Conservation (phyloP, 1,140 invertebrate species). For the Schmidtea mediterranea region DNA sequence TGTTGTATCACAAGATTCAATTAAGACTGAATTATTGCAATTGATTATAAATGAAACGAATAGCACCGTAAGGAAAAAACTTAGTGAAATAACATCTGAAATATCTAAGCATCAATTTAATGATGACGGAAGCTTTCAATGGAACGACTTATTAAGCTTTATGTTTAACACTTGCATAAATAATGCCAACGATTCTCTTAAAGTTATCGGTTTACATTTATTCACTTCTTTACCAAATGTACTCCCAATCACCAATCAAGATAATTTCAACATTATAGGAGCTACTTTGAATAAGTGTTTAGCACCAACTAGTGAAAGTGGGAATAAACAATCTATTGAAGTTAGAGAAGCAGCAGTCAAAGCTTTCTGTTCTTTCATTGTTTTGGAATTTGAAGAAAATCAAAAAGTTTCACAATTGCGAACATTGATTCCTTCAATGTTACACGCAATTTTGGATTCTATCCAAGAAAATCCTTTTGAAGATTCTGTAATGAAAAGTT, state of each 20-base stretch:
- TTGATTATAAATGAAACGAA: not conserved
- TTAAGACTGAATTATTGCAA: slow-evolving; percentile 2
- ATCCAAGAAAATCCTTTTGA: no score
- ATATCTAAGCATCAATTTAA: slow-evolving; percentile 34
- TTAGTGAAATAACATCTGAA: slow-evolving; percentile 76
- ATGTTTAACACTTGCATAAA: slow-evolving; percentile 63
- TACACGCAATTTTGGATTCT: no score
- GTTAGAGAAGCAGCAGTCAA: not conserved
- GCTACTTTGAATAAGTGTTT: not conserved
- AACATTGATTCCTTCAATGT: no score
- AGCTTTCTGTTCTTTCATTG: no score
- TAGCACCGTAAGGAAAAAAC: slow-evolving; percentile 43
- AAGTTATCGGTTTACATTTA: slow-evolving; percentile 70
- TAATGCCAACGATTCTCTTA: slow-evolving; percentile 46
- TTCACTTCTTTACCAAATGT: slow-evolving; percentile 42
- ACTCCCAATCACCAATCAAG: not conserved
- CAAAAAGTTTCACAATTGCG: no score
- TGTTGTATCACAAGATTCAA: not conserved
- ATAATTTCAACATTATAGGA: no score
- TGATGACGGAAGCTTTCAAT: slow-evolving; percentile 75
- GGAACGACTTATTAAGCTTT: slow-evolving; percentile 85
- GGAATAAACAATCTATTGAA: not conserved
- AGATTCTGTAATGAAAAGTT: slow-evolving; percentile 52
- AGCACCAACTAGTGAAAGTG: not conserved
- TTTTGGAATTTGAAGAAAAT: no score